Conservation (phyloP, 2,888 invertebrate species). For the Matsumyia berberina region DNA sequence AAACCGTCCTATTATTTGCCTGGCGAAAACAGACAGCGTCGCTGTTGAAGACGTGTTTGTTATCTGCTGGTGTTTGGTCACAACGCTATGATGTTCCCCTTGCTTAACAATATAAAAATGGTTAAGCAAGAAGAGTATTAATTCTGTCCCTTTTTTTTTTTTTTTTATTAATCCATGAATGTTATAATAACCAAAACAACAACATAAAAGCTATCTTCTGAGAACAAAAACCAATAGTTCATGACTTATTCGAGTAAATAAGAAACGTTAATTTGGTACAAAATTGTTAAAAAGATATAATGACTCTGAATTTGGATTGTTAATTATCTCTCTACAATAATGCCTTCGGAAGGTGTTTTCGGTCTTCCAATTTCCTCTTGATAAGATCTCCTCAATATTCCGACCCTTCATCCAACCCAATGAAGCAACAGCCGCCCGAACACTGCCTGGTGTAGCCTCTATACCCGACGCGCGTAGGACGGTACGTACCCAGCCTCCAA, state of each 20-base stretch:
- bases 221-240: too few species aligned
- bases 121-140: too few species aligned
- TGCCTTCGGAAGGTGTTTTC: not conserved
- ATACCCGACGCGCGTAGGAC: conserved; percentile 9
- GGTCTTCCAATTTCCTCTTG: not conserved
- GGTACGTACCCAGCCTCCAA: conserved; percentile 6
- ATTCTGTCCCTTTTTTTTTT: too few species aligned
- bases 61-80: conserved; percentile 37
- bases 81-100: conserved; percentile 37
- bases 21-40: conserved; percentile 18
- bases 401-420: not conserved
- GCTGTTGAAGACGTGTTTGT: conserved; percentile 36
- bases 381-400: conserved; percentile 3
- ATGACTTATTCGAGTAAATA: too few species aligned
- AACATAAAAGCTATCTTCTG: too few species aligned
- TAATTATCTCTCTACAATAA: not conserved
- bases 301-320: not conserved
- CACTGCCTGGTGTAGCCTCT: not conserved
- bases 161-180: too few species aligned
- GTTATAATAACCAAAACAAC: too few species aligned
- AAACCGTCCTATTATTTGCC: conserved; percentile 22
- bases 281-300: too few species aligned
- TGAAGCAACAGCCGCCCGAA: conserved; percentile 17
- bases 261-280: too few species aligned
- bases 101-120: too few species aligned